A percentile compares a stretch with the other conserved stretches of the same genome.
Conservation (phyloP, 2,113 vertebrate species). For the Chaetorhynchus papuensis region DNA sequence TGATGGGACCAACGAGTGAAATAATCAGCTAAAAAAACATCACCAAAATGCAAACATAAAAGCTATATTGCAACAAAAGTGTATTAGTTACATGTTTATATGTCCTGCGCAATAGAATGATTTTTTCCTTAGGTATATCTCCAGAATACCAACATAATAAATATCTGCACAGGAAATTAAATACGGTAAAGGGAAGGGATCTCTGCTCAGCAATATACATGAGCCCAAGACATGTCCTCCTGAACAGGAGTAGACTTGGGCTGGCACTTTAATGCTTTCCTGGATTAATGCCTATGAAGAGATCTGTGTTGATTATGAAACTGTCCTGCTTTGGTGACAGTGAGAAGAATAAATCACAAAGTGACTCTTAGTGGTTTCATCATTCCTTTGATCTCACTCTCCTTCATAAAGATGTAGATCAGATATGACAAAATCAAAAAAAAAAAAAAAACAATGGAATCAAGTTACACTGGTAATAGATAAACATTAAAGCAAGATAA, state of each 20-base stretch:
- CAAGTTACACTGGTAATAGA: neutral
- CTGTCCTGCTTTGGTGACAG: conserved; percentile 19
- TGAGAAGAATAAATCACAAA: neutral
- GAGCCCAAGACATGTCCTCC: neutral
- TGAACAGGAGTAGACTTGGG: neutral
- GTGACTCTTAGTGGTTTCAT: neutral
- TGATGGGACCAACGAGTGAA: neutral
- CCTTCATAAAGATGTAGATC: neutral
- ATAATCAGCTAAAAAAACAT: neutral
- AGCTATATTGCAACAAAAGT: neutral
- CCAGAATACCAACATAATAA: neutral
- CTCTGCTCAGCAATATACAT: neutral
- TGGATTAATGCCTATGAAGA: neutral
- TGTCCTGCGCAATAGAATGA: neutral
- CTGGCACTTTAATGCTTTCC: neutral
- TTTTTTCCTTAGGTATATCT: neutral
- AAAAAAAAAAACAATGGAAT: neutral
- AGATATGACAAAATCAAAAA: neutral
- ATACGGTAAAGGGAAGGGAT: neutral
- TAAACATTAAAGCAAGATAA: neutral
- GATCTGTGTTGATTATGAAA: conserved; percentile 41
- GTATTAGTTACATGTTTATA: neutral
- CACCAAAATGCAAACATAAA: neutral
- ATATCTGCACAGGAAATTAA: neutral
- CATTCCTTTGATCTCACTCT: conserved; percentile 13